Conservation (phyloP, 2,888 invertebrate genomes). For the Lamellibrachia satsuma region DNA sequence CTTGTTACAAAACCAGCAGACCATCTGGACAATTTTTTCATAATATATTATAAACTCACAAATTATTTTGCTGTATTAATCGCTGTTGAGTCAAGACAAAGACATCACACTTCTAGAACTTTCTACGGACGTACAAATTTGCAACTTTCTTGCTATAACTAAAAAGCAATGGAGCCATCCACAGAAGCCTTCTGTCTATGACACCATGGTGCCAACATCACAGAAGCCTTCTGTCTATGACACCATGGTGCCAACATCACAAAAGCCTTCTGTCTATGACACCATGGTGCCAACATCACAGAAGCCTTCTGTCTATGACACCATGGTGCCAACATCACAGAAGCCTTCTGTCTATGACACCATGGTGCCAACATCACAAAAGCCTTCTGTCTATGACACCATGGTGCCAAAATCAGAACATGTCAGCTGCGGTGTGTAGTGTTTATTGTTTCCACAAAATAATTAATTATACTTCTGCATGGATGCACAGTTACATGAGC, state of each 20-base stretch:
- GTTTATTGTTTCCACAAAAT: not conserved
- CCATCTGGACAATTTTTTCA: not conserved
- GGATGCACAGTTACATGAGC: not conserved
- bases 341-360: not conserved
- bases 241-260: not conserved
- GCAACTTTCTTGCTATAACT: not conserved
- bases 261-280: not conserved
- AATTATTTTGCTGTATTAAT: not conserved
- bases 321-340: not conserved
- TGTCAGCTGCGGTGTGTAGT: not conserved
- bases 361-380: not conserved
- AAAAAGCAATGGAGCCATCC: not conserved
- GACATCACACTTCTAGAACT: not conserved
- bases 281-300: not conserved
- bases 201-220: not conserved
- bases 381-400: not conserved
- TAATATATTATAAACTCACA: not conserved
- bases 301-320: not conserved
- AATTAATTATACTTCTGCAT: not conserved
- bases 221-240: not conserved
- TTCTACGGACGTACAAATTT: not conserved
- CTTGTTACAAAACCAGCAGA: not conserved
- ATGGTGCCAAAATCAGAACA: not conserved
- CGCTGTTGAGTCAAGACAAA: not conserved
- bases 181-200: not conserved